Evolutionary conservation across 2,113 vertebrate genomes (phyloP).

Genomic region (Hemiprocne comata): DNA sequence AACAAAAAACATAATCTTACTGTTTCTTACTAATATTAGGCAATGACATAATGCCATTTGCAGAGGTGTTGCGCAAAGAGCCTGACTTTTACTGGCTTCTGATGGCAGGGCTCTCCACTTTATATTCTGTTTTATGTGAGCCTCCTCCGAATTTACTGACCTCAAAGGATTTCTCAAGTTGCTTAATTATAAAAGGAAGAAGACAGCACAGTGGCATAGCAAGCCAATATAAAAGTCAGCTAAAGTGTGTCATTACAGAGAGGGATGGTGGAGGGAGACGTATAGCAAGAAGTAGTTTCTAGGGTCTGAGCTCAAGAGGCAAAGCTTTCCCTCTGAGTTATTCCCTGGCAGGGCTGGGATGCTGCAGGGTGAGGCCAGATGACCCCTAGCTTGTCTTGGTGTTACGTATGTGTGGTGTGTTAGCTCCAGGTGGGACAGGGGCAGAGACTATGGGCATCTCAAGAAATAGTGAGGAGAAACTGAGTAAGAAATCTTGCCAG

Average conservation of each 20-base stretch:
- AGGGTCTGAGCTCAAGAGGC: neutral
- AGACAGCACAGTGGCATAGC: constrained; percentile 66
- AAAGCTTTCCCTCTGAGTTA: neutral
- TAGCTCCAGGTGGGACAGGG: neutral
- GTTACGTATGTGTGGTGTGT: neutral
- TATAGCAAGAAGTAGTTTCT: neutral
- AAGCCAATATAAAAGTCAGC: constrained; percentile 58
- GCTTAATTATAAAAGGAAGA: constrained; percentile 81
- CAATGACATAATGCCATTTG: constrained; percentile 85
- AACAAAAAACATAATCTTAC: constrained; percentile 76
- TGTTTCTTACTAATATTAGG: constrained; percentile 81
- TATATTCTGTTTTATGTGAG: constrained; percentile 82
- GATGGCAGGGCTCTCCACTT: constrained; percentile 79
- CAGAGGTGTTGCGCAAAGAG: constrained; percentile 78
- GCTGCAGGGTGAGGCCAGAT: neutral
- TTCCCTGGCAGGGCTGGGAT: neutral
- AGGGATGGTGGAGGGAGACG: neutral
- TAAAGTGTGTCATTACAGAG: constrained; percentile 49
- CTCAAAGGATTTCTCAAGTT: constrained; percentile 79
- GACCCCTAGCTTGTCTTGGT: neutral
- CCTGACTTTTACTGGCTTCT: constrained; percentile 85
- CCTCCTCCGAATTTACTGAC: constrained; percentile 77
- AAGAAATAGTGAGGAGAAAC: neutral
- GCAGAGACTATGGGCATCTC: neutral
- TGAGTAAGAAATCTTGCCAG: neutral